phyloP scores from a whole-genome alignment of 2,113 vertebrate genomes.

The Chelonoidis abingdonii region DNA sequence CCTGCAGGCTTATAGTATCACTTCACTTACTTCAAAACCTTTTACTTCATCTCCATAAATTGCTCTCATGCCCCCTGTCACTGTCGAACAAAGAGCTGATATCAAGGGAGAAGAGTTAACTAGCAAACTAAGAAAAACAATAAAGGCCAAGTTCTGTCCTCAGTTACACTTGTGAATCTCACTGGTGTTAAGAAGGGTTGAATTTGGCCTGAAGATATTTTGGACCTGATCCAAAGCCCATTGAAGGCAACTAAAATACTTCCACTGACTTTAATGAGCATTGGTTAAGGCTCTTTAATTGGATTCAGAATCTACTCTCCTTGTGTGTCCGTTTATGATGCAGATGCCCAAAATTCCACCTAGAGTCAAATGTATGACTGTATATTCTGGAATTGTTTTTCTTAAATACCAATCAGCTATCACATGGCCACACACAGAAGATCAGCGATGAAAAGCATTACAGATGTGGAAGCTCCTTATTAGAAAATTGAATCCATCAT shows the following conservation, averaged over 20 bases:
- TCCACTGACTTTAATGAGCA: neutral
- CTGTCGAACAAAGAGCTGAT: neutral
- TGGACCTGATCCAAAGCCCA: neutral
- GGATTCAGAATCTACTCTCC: neutral
- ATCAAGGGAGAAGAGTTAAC: neutral
- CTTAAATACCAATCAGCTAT: neutral
- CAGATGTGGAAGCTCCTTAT: slow-evolving; percentile 14
- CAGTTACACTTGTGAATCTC: neutral
- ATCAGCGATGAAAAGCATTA: slow-evolving; percentile 39
- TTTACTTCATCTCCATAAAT: neutral
- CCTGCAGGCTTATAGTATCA: neutral
- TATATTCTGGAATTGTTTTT: neutral
- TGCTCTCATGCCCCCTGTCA: neutral
- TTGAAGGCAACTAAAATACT: neutral
- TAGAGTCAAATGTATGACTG: neutral
- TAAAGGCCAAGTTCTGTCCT: neutral
- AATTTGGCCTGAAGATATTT: neutral
- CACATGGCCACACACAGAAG: slow-evolving; percentile 13
- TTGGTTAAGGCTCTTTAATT: neutral
- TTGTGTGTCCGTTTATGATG: neutral
- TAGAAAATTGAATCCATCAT: slow-evolving; percentile 50
- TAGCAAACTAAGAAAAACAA: neutral
- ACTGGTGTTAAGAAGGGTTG: neutral
- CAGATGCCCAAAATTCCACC: neutral
- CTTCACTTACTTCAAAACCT: neutral